Evolutionary conservation across 2,113 vertebrate genomes (phyloP).

Genomic region (Okapia johnstoni): DNA sequence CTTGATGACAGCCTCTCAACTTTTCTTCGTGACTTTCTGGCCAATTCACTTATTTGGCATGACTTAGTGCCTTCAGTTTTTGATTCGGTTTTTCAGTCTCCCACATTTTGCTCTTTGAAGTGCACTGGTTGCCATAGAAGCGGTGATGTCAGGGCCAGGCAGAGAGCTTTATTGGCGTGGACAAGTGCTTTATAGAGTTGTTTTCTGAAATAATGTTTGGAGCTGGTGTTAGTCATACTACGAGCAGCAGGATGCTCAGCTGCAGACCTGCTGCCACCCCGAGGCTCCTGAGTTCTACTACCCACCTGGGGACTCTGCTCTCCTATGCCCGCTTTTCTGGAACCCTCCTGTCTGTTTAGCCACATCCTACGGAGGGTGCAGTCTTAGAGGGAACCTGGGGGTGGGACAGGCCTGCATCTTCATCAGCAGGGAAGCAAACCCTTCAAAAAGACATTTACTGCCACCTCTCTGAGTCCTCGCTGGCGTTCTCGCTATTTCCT

Average conservation of each 20-base stretch:
- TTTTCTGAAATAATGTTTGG: not conserved
- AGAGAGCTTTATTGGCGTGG: not conserved
- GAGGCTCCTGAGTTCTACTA: not conserved
- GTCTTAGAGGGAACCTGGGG: not conserved
- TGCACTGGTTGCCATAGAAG: slow-evolving; percentile 45
- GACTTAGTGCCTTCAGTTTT: not conserved
- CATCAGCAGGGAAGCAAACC: not conserved
- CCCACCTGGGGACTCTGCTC: not conserved
- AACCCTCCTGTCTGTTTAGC: not conserved
- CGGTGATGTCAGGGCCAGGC: not conserved
- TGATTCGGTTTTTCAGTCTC: not conserved
- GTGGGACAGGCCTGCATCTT: not conserved
- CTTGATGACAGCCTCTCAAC: not conserved
- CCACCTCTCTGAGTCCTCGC: not conserved
- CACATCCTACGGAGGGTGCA: rapidly evolving
- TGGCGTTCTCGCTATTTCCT: not conserved
- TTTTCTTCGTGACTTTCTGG: not conserved
- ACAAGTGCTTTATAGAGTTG: not conserved
- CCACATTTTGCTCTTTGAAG: slow-evolving; percentile 22
- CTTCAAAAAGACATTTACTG: not conserved
- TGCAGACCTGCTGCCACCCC: rapidly evolving
- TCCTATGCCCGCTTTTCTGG: not conserved
- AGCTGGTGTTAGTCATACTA: not conserved
- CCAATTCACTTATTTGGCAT: not conserved
- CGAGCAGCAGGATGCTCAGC: not conserved